Evolutionary conservation across 2,113 vertebrate species (phyloP).

Genomic region (Tringa solitaria): DNA sequence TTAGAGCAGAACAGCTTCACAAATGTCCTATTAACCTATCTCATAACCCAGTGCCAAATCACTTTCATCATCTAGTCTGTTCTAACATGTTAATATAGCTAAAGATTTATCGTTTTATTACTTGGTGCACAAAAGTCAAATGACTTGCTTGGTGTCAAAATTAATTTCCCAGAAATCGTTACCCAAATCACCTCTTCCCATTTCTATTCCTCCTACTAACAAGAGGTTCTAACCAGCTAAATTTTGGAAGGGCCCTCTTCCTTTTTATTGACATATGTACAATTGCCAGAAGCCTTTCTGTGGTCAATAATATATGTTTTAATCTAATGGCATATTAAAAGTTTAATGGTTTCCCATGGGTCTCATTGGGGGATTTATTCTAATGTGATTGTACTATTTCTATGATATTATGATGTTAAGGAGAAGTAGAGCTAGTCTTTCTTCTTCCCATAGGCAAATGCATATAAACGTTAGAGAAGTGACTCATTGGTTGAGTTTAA

Average conservation of each 20-base stretch:
- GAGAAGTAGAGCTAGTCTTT: background rate
- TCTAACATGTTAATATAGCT: background rate
- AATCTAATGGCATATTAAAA: background rate
- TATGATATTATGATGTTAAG: background rate
- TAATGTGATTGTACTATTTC: background rate
- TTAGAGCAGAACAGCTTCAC: slow-evolving; percentile 43
- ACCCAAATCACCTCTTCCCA: background rate
- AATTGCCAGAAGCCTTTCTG: background rate
- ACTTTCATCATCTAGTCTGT: slow-evolving; percentile 25
- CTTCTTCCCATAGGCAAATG: background rate
- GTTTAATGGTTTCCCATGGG: background rate
- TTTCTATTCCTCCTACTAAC: background rate
- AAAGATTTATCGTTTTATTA: slow-evolving; percentile 37
- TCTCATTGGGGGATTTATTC: background rate
- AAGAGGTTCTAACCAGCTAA: background rate
- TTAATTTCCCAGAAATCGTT: slow-evolving; percentile 15
- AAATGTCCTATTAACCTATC: slow-evolving; percentile 56
- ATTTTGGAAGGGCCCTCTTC: background rate
- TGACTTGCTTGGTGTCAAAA: background rate
- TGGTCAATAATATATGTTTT: background rate
- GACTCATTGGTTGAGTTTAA: background rate
- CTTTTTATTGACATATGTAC: background rate
- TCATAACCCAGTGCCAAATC: slow-evolving; percentile 19
- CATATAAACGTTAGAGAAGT: background rate
- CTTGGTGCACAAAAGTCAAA: background rate